phyloP scores from a whole-genome alignment of 2,113 vertebrate genomes.

The Telmatochromis bifrenatus region DNA sequence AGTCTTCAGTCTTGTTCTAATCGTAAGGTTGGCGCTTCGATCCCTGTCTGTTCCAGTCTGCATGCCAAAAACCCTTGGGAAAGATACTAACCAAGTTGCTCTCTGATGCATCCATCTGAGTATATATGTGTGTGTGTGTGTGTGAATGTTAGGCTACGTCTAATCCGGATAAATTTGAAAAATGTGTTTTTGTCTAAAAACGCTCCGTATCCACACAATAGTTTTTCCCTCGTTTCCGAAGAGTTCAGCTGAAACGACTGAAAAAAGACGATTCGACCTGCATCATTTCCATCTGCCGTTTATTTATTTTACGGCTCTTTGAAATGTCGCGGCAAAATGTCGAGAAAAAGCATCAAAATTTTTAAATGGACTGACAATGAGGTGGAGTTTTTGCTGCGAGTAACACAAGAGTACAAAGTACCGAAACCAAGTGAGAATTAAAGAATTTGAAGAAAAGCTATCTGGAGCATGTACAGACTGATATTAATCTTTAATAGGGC shows the following conservation, averaged over 20 bases:
- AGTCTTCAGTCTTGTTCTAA: background rate
- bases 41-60: background rate
- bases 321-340: rapidly evolving
- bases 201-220: background rate
- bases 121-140: background rate
- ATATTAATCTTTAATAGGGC: background rate
- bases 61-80: background rate
- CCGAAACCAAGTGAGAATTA: background rate
- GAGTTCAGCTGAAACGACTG: background rate
- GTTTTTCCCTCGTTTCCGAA: background rate
- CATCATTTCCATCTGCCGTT: rapidly evolving
- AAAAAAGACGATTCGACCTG: background rate
- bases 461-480: background rate
- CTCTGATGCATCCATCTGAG: background rate
- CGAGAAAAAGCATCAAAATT: rapidly evolving
- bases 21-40: background rate
- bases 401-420: background rate
- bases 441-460: background rate
- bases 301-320: rapidly evolving
- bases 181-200: background rate
- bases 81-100: rapidly evolving
- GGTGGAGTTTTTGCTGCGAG: background rate
- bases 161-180: background rate
- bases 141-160: background rate
- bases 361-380: background rate